Evolutionary conservation across 1,140 invertebrate genomes (phyloP), one percentile per base, ranked within the genome.

Genomic region (Pogonomyrmex californicus): DNA sequence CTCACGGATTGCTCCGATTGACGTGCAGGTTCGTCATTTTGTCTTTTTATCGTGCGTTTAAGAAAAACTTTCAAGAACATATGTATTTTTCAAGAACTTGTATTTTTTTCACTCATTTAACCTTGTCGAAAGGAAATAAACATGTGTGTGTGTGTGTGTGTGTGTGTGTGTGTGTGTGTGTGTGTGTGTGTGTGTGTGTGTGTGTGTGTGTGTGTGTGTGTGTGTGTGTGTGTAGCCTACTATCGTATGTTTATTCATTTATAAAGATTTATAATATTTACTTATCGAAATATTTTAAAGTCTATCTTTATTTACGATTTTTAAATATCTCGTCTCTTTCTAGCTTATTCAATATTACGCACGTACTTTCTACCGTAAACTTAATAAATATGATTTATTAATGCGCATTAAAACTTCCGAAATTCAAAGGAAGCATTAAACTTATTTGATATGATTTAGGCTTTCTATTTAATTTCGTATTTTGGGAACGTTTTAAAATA

Each of bases 1-100:
- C 94, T 33, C 90, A 94, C 47, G 63, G 89, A 0, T 70, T 93
- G 0, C 79, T 94, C 0, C 90, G 95, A 58, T 81, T 95, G 3
- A 95, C 94, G n/a, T 93, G 92, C 89, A 83, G 79, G 79, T 83
- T 47, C 6, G 79, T 73, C 6, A 58, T n/a, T n/a, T n/a, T n/a
- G 30, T 23, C 12, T 0, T 44, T 36, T 33, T 71, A 54, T 70
- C 89, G 87, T 12, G 33, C 5, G 2, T 1, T 17, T 6, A 7
- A 47, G 5, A 78, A 56, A 47, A 81, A n/a, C 23, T 78, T 65
- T 17, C 10, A 9, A 65, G 30, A 65, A 77, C 23, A 23, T 23
- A 23, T 23, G 23, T 23, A 23, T 23, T 23, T 23, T 23, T 23
- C 23, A 23, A 38, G 38, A 30, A 60, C 1, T 77, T 17, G 4